Conservation (phyloP, 1,140 invertebrate genomes). For the Drosophila yakuba region DNA sequence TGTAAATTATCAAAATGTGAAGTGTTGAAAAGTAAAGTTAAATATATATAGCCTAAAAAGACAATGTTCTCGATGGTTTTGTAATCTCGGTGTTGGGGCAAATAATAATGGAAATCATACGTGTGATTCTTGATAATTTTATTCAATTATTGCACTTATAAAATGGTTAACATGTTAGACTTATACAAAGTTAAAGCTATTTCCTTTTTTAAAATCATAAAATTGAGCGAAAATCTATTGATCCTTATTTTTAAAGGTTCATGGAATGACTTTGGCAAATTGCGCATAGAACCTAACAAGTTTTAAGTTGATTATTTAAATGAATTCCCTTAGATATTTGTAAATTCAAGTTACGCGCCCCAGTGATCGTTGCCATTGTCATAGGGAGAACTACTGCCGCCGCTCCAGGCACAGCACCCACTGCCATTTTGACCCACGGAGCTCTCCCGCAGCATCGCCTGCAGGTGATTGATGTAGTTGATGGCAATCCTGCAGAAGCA, state of each 20-base stretch:
- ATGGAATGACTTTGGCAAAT: neutral
- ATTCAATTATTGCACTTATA: slow-evolving; percentile 3
- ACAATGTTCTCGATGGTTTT: slow-evolving; percentile 3
- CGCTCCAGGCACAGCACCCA: slow-evolving; percentile 68
- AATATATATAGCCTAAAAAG: slow-evolving; percentile 82
- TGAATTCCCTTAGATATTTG: neutral
- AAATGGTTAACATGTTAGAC: neutral
- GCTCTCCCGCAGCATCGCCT: slow-evolving; percentile 83
- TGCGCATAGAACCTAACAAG: neutral
- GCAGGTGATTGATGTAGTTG: slow-evolving; percentile 91
- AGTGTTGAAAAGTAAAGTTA: slow-evolving; percentile 64
- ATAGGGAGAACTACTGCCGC: slow-evolving; percentile 68
- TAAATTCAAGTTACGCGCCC: slow-evolving; percentile 47
- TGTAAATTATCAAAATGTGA: slow-evolving; percentile 73
- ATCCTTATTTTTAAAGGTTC: neutral
- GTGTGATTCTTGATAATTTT: neutral
- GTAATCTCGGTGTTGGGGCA: neutral
- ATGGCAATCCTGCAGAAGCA: slow-evolving; percentile 88
- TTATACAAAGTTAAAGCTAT: neutral
- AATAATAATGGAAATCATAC: neutral
- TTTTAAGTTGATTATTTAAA: neutral
- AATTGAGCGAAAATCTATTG: neutral
- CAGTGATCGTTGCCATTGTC: slow-evolving; percentile 68
- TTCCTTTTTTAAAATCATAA: neutral
- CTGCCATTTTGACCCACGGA: slow-evolving; percentile 57